Percentiles rank a stretch among this genome's conserved stretches.
Evolutionary conservation across 2,797 vertebrate genomes (phyloP).

Genomic region (Capromys pilorides): DNA sequence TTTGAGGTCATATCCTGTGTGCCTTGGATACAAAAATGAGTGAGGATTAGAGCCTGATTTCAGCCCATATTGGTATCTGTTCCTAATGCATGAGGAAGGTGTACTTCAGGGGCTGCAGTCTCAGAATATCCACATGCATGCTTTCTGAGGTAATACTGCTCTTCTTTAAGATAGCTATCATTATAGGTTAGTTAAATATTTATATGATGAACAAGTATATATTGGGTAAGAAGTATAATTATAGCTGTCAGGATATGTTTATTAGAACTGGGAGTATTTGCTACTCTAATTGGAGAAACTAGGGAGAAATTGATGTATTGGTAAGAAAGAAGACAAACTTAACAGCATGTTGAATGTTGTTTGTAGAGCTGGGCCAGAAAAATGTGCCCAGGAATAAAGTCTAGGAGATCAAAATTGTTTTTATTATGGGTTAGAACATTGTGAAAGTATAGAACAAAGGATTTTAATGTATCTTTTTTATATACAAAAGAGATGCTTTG

Average conservation of each 20-base stretch:
- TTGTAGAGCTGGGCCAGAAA: background rate
- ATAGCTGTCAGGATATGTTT: background rate
- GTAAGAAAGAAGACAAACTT: background rate
- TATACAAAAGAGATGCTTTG: background rate
- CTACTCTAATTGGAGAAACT: background rate
- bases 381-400: background rate
- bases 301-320: background rate
- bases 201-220: background rate
- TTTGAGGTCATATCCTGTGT: background rate
- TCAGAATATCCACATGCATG: background rate
- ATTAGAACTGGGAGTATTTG: background rate
- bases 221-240: background rate
- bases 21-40: background rate
- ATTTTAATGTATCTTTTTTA: background rate
- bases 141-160: background rate
- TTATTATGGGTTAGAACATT: background rate
- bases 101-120: background rate
- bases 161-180: background rate
- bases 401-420: background rate
- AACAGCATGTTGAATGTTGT: background rate
- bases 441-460: background rate
- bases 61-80: background rate
- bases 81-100: background rate
- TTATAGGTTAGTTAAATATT: slow-evolving; percentile 19
- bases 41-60: background rate